These are phyloP conservation scores for Epinotia nisella DNA, from an alignment of 2,888 invertebrate species.

Conservation along the genomic window DNA sequence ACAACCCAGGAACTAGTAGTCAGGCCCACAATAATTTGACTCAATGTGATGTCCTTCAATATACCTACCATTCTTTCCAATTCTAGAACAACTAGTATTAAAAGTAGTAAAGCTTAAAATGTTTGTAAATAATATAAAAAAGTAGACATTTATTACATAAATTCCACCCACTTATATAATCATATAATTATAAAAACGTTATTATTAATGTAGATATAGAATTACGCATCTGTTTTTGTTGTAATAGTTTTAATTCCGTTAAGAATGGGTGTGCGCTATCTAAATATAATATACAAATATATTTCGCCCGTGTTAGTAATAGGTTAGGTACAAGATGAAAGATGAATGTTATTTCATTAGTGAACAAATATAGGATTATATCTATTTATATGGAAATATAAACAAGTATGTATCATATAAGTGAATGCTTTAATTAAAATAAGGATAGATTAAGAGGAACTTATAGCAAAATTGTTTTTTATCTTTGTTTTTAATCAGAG, in stretches of 20 bases:
- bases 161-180: slow-evolving; percentile 65
- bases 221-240: slow-evolving; percentile 48
- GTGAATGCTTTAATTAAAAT: slow-evolving; percentile 81
- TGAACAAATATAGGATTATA: slow-evolving; percentile 42
- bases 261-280: slow-evolving; percentile 22
- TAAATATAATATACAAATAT: slow-evolving; percentile 47
- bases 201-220: slow-evolving; percentile 59
- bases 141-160: slow-evolving; percentile 72
- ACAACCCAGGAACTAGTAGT: neutral
- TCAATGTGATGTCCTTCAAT: neutral
- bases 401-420: slow-evolving; percentile 68
- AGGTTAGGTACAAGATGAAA: slow-evolving; percentile 54
- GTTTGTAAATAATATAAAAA: slow-evolving; percentile 77
- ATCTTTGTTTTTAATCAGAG: slow-evolving; percentile 62
- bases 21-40: neutral
- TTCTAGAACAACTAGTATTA: slow-evolving; percentile 35
- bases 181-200: slow-evolving; percentile 53
- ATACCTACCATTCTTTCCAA: slow-evolving; percentile 12
- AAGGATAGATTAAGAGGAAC: slow-evolving; percentile 75
- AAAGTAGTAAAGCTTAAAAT: slow-evolving; percentile 70
- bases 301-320: slow-evolving; percentile 54
- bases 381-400: slow-evolving; percentile 47
- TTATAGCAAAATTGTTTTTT: slow-evolving; percentile 46
- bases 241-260: slow-evolving; percentile 43
- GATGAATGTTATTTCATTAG: slow-evolving; percentile 39